A percentile compares a stretch with the other conserved stretches of the same genome.
Evolutionary conservation across 2,797 vertebrate genomes (phyloP).

Genomic region (Rhynchonycteris naso): DNA sequence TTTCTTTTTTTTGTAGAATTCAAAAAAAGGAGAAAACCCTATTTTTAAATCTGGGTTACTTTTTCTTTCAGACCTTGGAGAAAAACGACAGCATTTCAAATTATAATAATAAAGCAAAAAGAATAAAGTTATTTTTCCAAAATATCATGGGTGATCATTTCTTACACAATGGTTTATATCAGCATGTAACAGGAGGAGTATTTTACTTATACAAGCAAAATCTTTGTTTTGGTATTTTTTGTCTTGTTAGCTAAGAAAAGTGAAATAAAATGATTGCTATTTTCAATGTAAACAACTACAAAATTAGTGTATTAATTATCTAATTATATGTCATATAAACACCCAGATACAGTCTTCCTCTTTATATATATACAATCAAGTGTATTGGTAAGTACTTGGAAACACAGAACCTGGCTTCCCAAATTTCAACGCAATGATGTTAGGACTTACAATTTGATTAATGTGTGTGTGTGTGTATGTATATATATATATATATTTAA

Average conservation of each 20-base stretch:
- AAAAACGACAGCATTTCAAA: slow-evolving; percentile 7
- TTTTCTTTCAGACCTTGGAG: neutral
- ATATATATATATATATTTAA: neutral
- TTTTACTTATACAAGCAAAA: neutral
- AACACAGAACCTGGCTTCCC: neutral
- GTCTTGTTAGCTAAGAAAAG: neutral
- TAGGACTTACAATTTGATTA: too few species aligned
- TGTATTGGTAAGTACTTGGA: neutral
- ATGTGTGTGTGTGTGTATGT: too few species aligned
- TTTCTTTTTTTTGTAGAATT: neutral
- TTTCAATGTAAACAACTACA: neutral
- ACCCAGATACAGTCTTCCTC: neutral
- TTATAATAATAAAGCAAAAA: neutral
- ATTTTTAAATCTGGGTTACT: slow-evolving; percentile 11
- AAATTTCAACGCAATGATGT: neutral
- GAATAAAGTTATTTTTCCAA: neutral
- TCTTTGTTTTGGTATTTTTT: neutral
- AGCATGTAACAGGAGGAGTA: neutral
- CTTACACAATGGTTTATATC: neutral
- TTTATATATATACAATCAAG: neutral
- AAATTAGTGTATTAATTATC: neutral
- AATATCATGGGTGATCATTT: neutral
- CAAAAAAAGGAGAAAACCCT: slow-evolving; percentile 3
- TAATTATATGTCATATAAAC: neutral
- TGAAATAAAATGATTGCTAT: neutral